These are phyloP conservation scores for Bombus waltoni DNA, from an alignment of 1,140 invertebrate species.

Conservation along the genomic window DNA sequence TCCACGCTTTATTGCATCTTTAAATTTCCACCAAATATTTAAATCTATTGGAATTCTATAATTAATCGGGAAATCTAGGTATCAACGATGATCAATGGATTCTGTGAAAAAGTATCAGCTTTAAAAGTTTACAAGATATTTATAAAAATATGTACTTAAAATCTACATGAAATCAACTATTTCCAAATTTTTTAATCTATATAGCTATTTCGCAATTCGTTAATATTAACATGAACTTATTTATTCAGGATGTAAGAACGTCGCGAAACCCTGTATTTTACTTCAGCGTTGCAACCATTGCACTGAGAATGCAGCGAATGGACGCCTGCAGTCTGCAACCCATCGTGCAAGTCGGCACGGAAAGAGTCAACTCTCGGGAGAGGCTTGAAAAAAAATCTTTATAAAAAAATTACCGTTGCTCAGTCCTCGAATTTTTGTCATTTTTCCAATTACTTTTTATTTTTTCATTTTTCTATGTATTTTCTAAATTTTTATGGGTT, in stretches of 20 bases:
- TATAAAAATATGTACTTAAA: not conserved
- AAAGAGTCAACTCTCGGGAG: slow-evolving; percentile 24
- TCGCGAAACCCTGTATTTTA: not conserved
- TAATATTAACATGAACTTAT: not conserved
- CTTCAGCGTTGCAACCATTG: not conserved
- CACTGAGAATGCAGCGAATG: not conserved
- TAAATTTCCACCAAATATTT: too few species aligned
- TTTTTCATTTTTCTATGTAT: slow-evolving; percentile 33
- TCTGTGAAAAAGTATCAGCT: not conserved
- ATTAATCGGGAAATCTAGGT: not conserved
- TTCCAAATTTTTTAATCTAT: not conserved
- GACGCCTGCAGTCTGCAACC: slow-evolving; percentile 60
- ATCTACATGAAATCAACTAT: not conserved
- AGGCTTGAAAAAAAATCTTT: slow-evolving; percentile 8
- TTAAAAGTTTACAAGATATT: not conserved
- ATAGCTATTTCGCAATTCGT: not conserved
- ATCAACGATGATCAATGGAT: not conserved
- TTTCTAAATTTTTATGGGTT: slow-evolving; percentile 43
- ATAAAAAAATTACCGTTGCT: not conserved
- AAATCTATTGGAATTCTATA: not conserved
- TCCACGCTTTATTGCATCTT: too few species aligned
- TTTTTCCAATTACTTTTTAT: slow-evolving; percentile 15
- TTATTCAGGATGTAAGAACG: not conserved
- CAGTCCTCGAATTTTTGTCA: not conserved
- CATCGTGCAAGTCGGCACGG: slow-evolving; percentile 5